Evolutionary conservation across 2,888 invertebrate species (phyloP), one percentile per base, ranked within the genome.

Genomic region (Agrotis clavis): DNA sequence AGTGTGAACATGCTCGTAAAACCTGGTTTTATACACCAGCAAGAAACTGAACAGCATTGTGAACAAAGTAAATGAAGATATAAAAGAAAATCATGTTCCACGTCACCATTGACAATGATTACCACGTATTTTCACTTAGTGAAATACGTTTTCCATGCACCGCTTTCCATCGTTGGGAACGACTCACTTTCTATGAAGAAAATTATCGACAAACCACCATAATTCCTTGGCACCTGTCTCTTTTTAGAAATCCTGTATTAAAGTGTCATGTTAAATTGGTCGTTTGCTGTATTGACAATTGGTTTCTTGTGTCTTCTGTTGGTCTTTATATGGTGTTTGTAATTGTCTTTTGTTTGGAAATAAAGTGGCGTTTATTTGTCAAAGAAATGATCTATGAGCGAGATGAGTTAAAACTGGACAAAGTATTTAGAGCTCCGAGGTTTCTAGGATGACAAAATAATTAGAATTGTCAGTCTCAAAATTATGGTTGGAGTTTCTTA

Each of bases 81-180:
- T 71, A 54, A 57, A 77, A 71, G 71, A 77, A 78, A 78, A 71
- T 25, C 16, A 18, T 70, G 65, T 30, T 47, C 60, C 71, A 57
- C 65, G 71, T 81, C 82, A 64, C 50, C 73, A 41, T 59, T 47
- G 60, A 85, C 81, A 83, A 85, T 85, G 85, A 84, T 84, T 79
- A 83, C 80, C 79, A 80, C 78, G 78, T 75, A 89, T 92, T 94
- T 93, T 91, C 93, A 92, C 90, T 90, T 73, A 87, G 84, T 86
- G 83, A 87, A 88, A 89, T 90, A 90, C 88, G 88, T 92, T 94
- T 94, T 94, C 94, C 94, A 92, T 91, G 88, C 86, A 90, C 56
- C 72, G 73, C 86, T 87, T 87, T 86, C 87, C 81, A 87, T 61
- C 81, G 91, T 88, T 92, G 92, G 85, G 91, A 93, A 92, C 90